Conservation (phyloP, 2,888 invertebrate species). For the Lasiommata megera region DNA sequence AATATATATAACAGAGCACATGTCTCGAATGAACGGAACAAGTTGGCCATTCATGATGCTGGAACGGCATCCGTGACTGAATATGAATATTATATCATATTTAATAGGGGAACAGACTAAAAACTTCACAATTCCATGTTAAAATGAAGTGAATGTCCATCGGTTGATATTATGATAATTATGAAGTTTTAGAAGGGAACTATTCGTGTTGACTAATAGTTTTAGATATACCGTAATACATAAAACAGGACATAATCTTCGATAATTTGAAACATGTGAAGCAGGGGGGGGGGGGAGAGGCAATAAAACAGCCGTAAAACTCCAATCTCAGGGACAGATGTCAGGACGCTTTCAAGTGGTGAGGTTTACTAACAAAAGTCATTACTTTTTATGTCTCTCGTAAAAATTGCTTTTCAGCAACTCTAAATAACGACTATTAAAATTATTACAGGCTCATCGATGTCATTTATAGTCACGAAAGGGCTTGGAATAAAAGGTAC, state of each 20-base stretch:
- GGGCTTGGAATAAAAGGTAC: too few relatives aligned
- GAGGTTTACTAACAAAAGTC: conserved; percentile 1
- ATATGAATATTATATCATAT: too few relatives aligned
- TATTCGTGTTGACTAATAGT: too few relatives aligned
- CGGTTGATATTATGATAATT: too few relatives aligned
- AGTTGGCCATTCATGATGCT: too few relatives aligned
- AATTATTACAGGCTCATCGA: neutral
- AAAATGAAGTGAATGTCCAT: too few relatives aligned
- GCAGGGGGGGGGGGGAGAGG: neutral
- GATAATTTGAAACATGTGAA: neutral
- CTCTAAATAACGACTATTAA: neutral
- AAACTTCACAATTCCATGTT: too few relatives aligned
- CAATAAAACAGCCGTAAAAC: conserved; percentile 5
- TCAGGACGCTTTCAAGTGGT: neutral
- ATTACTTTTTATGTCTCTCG: conserved; percentile 1
- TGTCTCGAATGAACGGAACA: too few relatives aligned
- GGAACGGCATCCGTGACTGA: too few relatives aligned
- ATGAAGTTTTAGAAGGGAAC: too few relatives aligned
- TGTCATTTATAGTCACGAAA: neutral
- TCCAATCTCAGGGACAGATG: conserved; percentile 5
- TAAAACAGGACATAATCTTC: conserved; percentile 1
- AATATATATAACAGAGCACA: too few relatives aligned
- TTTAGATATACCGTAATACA: neutral
- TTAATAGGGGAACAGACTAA: too few relatives aligned
- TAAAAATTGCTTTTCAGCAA: neutral